Evolutionary conservation across 2,113 vertebrate species (phyloP).

Genomic region (Odocoileus virginianus): DNA sequence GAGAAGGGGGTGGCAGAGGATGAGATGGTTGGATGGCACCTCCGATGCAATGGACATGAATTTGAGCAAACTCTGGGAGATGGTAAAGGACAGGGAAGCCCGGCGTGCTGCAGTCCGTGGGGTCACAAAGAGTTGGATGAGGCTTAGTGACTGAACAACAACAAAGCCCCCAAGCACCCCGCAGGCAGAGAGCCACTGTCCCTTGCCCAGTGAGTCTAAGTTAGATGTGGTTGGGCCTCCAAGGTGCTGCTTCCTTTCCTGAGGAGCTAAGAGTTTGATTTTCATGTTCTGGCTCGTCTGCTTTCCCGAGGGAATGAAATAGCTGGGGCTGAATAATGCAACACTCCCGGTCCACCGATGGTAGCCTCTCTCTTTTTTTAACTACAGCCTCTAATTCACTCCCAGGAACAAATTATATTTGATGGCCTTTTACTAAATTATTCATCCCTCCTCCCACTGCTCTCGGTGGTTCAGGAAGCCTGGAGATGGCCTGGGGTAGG

Average conservation of each 20-base stretch:
- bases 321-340: conserved; percentile 60
- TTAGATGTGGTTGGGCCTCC: background rate
- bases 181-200: background rate
- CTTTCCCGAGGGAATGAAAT: conserved; percentile 37
- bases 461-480: conserved; percentile 47
- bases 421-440: conserved; percentile 69
- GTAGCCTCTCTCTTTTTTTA: conserved; percentile 72
- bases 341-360: background rate
- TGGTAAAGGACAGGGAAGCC: background rate
- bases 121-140: background rate
- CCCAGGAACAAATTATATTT: conserved; percentile 67
- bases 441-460: conserved; percentile 48
- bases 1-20: background rate
- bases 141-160: background rate
- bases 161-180: background rate
- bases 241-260: background rate
- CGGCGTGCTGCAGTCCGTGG: background rate
- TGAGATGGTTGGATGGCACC: background rate
- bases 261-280: conserved; percentile 17
- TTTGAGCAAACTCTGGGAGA: background rate
- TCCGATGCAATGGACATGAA: background rate
- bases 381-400: conserved; percentile 72
- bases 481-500: conserved; percentile 5
- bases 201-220: background rate
- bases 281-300: conserved; percentile 5